Percentiles rank a stretch among this genome's conserved stretches.
These are phyloP conservation scores for Bagarius yarrelli DNA, from an alignment of 2,113 vertebrate species.

Conservation along the genomic window DNA sequence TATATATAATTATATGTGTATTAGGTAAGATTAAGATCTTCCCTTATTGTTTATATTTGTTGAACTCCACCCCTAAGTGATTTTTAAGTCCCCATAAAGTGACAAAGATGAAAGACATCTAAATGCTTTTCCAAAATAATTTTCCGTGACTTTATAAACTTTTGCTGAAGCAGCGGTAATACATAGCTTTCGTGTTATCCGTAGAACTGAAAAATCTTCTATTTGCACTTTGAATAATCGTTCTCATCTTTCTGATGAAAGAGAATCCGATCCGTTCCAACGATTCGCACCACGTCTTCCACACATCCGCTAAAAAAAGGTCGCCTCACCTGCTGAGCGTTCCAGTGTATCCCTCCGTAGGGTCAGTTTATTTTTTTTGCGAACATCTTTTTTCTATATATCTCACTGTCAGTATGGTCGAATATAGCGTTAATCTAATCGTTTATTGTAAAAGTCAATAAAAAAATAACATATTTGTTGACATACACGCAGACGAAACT, in stretches of 20 bases:
- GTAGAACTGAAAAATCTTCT: not conserved
- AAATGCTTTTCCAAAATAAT: no score
- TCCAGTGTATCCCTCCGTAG: slow-evolving; percentile 72
- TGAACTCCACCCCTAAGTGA: no score
- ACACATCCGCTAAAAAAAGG: slow-evolving; percentile 37
- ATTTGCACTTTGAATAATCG: not conserved
- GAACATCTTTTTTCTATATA: not conserved
- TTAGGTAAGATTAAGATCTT: no score
- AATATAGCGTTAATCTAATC: not conserved
- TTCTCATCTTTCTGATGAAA: not conserved
- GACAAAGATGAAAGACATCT: no score
- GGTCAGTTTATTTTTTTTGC: slow-evolving; percentile 66
- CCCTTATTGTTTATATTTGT: no score
- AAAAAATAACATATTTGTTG: not conserved
- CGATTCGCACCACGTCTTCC: slow-evolving; percentile 25
- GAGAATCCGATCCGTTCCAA: not conserved
- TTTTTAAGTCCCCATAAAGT: no score
- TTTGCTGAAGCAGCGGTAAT: no score
- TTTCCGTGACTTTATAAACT: no score
- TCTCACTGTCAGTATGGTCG: not conserved
- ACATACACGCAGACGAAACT: not conserved
- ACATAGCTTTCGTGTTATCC: no score
- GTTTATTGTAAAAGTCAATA: not conserved
- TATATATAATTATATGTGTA: no score
- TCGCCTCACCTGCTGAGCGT: slow-evolving; percentile 76